phyloP scores from a whole-genome alignment of 64 coral and sea anemone species.

The Catalaphyllia jardinei region DNA sequence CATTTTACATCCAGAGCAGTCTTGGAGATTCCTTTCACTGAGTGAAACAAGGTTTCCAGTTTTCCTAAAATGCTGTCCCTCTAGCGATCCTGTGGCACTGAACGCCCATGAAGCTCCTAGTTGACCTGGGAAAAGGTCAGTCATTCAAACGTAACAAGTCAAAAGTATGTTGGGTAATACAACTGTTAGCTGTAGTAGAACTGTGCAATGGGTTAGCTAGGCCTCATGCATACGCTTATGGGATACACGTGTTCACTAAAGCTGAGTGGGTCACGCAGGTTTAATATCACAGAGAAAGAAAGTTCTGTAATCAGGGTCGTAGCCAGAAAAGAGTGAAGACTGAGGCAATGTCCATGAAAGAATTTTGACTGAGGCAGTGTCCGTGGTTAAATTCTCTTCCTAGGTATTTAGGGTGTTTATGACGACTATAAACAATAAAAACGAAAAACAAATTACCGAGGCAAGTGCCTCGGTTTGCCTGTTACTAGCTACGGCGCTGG shows the following conservation, averaged over 20 bases:
- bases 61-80: conserved; percentile 83
- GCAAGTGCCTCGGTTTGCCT: too few relatives aligned
- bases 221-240: too few relatives aligned
- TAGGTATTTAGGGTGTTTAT: too few relatives aligned
- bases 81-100: conserved; percentile 67
- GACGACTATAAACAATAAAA: too few relatives aligned
- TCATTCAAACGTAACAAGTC: background rate
- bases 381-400: too few relatives aligned
- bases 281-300: background rate
- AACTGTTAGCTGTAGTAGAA: background rate
- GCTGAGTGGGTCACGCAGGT: background rate
- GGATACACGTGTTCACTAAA: background rate
- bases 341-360: too few relatives aligned
- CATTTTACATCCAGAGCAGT: conserved; percentile 40
- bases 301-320: too few relatives aligned
- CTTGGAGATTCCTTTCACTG: conserved; percentile 65
- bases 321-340: too few relatives aligned
- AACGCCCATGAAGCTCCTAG: conserved; percentile 73
- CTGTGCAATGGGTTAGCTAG: background rate
- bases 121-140: conserved; percentile 10
- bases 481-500: too few relatives aligned
- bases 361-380: too few relatives aligned
- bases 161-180: background rate
- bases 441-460: too few relatives aligned
- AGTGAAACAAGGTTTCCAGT: conserved; percentile 67